Base-by-base conservation (phyloP, 2,888 invertebrate genomes). In the Steinernema scapterisci region DNA sequence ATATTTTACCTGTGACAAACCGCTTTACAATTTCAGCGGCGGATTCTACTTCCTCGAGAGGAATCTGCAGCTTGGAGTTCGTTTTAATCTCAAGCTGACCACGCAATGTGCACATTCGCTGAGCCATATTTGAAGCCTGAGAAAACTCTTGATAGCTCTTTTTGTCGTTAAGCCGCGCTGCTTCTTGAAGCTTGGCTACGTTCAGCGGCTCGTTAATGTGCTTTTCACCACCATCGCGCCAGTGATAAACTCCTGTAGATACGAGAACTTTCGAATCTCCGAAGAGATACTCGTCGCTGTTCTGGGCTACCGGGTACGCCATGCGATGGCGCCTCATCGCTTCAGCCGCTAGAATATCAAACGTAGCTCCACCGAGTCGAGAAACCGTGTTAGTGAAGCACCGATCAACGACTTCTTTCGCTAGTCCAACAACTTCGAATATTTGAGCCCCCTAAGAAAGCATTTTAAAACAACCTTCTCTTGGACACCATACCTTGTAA, bases 361-460 rank as follows among this genome's bases (percentile, higher is more conserved):
- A 93, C 71, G 92, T 93, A 0, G 94, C 93, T n/a, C 99, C 99
- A 78, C 97, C 93, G 80, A 92, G 91, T 46, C 92, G 90, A 6
- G 92, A 92, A 0, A 91, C 91, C 0, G 92, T 92, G 54, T 92
- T 92, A 88, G 90, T 93, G 90, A 99, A 99, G 89, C 86, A 93
- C 93, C 83, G 75, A 75, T 95, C 93, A 77, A 99, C 92, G 0
- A 99, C 93, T 85, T 97, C 96, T 76, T 93, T 92, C 48, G 93
- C 92, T 70, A 99, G 89, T 0, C 99, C 99, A 11, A 99, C 96
- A 0, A 97, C 97, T 89, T 99, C 99, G 88, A 99, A 99, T 84
- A 99, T 99, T 90, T 99, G 99, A 0, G 99, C 99, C 79, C 96
- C 94, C 89, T 90, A 81, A 31, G 86, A 77, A 7, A 0, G n/a